phyloP scores from a whole-genome alignment of 2,113 vertebrate genomes.

The Piprites chloris region DNA sequence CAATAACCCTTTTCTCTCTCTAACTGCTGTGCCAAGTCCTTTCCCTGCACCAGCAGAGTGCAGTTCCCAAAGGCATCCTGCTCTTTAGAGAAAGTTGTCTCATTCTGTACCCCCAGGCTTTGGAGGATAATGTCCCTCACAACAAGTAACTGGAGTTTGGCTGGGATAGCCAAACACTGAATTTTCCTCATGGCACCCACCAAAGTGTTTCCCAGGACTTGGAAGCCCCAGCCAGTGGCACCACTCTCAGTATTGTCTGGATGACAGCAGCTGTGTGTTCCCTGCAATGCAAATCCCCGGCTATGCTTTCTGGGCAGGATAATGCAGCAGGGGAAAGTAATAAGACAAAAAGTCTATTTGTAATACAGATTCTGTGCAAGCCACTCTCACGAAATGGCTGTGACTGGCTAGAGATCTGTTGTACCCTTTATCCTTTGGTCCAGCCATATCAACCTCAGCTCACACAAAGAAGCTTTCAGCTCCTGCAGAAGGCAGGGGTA shows the following conservation, averaged over 20 bases:
- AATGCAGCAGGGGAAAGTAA: accelerated
- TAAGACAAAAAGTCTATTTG: not conserved
- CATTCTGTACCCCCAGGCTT: not conserved
- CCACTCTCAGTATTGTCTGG: not conserved
- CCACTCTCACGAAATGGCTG: accelerated
- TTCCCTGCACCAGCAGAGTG: not conserved
- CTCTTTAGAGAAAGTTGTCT: not conserved
- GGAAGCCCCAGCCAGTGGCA: accelerated
- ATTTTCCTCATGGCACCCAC: not conserved
- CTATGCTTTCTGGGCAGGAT: not conserved
- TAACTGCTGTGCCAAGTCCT: not conserved
- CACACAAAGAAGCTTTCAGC: not conserved
- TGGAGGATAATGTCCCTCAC: not conserved
- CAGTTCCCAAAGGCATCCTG: not conserved
- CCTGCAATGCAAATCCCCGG: not conserved
- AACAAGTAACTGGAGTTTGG: not conserved
- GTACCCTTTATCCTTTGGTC: not conserved
- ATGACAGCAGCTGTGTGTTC: not conserved
- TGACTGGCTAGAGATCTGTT: not conserved
- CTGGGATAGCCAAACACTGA: not conserved
- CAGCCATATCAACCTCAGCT: not conserved
- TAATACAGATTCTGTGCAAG: not conserved
- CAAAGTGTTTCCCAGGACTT: not conserved
- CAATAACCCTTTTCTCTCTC: not conserved
- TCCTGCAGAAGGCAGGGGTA: not conserved